These are phyloP conservation scores for Limnothrissa miodon DNA, from an alignment of 2,113 vertebrate genomes.

Conservation along the genomic window DNA sequence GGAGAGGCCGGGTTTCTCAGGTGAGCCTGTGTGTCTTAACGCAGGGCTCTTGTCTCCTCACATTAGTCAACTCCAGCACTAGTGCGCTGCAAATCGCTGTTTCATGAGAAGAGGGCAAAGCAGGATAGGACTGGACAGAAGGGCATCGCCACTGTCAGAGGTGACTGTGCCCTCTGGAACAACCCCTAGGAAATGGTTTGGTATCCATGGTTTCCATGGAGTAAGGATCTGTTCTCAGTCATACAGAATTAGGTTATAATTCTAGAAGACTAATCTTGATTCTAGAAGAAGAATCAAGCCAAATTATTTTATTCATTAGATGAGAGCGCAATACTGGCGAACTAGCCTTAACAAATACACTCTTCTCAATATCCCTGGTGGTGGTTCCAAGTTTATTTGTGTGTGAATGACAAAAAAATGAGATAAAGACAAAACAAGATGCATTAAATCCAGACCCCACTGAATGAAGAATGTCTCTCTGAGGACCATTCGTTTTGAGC, in stretches of 20 bases:
- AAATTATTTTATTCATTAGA: neutral
- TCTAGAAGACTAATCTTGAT: neutral
- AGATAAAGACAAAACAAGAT: neutral
- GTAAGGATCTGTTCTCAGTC: neutral
- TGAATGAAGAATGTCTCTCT: neutral
- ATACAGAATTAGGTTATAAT: neutral
- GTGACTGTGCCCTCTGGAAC: neutral
- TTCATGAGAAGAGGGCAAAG: neutral
- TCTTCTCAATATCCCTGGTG: neutral
- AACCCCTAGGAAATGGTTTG: neutral
- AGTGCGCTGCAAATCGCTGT: slow-evolving; percentile 16
- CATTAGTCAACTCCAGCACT: slow-evolving; percentile 24
- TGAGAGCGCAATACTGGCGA: neutral
- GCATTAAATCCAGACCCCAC: neutral
- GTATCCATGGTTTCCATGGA: neutral
- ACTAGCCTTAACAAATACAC: neutral
- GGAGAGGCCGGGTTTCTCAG: neutral
- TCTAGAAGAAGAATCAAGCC: neutral
- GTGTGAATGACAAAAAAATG: neutral
- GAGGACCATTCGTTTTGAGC: neutral
- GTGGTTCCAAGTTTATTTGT: neutral
- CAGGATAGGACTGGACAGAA: neutral
- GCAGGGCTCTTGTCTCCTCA: slow-evolving; percentile 24
- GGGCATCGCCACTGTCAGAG: neutral
- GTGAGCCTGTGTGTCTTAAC: slow-evolving; percentile 21